phyloP scores from a whole-genome alignment of 2,888 invertebrate genomes.

The Punctoribates punctum region DNA sequence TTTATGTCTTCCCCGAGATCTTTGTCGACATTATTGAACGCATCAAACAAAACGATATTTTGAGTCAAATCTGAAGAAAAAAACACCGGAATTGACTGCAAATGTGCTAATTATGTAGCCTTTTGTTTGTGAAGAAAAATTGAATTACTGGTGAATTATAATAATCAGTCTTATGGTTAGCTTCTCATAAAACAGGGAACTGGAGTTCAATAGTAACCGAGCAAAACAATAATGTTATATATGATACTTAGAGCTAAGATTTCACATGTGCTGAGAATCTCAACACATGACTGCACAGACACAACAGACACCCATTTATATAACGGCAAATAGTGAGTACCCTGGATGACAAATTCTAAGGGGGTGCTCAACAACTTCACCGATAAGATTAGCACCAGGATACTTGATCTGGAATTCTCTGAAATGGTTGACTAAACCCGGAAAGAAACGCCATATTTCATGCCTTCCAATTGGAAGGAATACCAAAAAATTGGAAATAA shows the following conservation, averaged over 20 bases:
- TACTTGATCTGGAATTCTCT: no score
- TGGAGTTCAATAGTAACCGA: not conserved
- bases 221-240: constrained; percentile 5
- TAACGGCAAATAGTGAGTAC: no score
- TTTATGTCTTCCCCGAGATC: no score
- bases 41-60: not conserved
- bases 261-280: constrained; percentile 22
- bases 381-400: no score
- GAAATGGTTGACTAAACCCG: no score
- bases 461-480: no score
- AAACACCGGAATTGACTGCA: not conserved
- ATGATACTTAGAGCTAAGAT: constrained; percentile 18
- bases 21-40: no score
- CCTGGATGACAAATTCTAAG: no score
- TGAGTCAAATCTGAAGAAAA: not conserved
- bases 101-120: not conserved
- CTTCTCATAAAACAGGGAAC: not conserved
- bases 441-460: no score
- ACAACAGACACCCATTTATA: not conserved
- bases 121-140: not conserved
- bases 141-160: constrained; percentile 8
- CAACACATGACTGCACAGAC: constrained; percentile 27
- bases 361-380: no score
- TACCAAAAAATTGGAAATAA: no score
- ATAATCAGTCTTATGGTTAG: constrained; percentile 1